Conservation (phyloP, 2,797 vertebrate species). For the Pipistrellus pipistrellus region DNA sequence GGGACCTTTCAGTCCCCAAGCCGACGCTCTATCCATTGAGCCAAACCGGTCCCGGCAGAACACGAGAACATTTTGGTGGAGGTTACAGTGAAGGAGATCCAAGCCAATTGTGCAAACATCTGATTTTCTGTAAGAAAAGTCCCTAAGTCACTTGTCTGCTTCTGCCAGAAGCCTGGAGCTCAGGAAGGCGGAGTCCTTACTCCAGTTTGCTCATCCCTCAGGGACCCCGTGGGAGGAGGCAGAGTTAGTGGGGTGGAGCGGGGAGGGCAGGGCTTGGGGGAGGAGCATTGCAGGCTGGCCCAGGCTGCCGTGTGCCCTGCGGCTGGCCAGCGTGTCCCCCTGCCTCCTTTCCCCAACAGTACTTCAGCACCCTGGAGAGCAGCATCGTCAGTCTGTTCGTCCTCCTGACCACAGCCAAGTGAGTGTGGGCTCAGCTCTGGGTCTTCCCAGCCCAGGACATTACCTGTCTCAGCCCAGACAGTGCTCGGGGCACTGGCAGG, state of each 20-base stretch:
- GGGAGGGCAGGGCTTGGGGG: neutral
- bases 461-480: neutral
- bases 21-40: no score
- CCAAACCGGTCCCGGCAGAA: neutral
- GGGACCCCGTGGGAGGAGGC: neutral
- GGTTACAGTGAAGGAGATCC: neutral
- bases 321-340: fast-evolving
- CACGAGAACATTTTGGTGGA: neutral
- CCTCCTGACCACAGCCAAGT: slow-evolving; percentile 99
- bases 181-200: neutral
- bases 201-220: neutral
- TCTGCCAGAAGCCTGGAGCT: neutral
- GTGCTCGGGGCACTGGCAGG: neutral
- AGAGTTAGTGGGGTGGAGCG: fast-evolving
- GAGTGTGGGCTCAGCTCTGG: slow-evolving; percentile 58
- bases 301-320: fast-evolving
- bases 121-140: neutral
- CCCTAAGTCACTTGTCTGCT: neutral
- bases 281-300: neutral
- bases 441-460: no score
- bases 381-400: slow-evolving; percentile 98
- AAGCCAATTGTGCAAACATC: neutral
- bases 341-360: slow-evolving; percentile 88
- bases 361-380: slow-evolving; percentile 97
- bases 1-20: no score